Conservation (phyloP, 2,797 vertebrate genomes). For the Hypotaenidia philippensis region DNA sequence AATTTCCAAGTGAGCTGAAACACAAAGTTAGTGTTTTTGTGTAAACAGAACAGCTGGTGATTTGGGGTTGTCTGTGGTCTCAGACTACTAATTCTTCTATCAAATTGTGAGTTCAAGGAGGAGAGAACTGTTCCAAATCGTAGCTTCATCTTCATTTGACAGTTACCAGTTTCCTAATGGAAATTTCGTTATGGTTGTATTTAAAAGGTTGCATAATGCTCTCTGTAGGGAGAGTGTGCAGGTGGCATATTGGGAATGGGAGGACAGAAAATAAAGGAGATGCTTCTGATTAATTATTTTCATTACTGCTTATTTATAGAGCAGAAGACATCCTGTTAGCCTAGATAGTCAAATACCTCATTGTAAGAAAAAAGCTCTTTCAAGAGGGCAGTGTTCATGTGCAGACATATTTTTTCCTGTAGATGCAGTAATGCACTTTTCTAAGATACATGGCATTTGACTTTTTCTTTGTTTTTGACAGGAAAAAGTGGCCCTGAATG, state of each 20-base stretch:
- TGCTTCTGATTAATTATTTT: background rate
- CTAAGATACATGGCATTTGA: conserved; percentile 20
- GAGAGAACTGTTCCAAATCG: background rate
- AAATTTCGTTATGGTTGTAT: background rate
- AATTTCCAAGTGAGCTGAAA: background rate
- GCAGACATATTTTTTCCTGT: background rate
- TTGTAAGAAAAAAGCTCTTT: background rate
- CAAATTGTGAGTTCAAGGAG: background rate
- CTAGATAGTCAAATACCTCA: background rate
- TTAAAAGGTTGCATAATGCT: background rate
- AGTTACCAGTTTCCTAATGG: background rate
- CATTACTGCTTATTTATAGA: background rate
- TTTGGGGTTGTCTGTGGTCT: background rate
- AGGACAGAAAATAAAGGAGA: background rate
- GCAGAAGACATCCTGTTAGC: background rate
- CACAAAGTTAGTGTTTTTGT: background rate
- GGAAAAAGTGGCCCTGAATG: conserved; percentile 98
- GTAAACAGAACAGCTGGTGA: background rate
- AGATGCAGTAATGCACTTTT: background rate
- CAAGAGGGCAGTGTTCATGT: background rate
- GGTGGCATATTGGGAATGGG: background rate
- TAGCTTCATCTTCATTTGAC: background rate
- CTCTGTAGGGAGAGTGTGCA: background rate
- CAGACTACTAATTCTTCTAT: background rate
- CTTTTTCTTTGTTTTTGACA: conserved; percentile 75